These are phyloP conservation scores for Callithrix jacchus DNA, from an alignment of 2,113 vertebrate species.

Conservation along the genomic window DNA sequence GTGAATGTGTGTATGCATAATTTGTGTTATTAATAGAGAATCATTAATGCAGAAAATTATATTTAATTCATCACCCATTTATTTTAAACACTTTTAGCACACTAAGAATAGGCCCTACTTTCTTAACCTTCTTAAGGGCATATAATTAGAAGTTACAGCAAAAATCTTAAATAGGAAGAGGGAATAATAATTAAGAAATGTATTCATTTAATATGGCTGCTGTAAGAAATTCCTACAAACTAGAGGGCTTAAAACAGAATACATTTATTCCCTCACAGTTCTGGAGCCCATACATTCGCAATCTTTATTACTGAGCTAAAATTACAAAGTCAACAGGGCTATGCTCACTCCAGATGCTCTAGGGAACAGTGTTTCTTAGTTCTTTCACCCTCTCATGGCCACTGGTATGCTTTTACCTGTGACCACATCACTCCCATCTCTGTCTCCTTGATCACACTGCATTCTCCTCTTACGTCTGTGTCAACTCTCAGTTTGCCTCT, in stretches of 20 bases:
- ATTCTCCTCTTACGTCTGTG: background rate
- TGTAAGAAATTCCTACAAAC: background rate
- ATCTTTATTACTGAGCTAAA: background rate
- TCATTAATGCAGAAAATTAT: background rate
- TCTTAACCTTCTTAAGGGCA: background rate
- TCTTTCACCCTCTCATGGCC: too few relatives aligned
- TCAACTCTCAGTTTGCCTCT: background rate
- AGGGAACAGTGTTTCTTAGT: background rate
- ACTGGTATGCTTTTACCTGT: too few relatives aligned
- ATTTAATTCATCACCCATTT: background rate
- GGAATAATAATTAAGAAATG: background rate
- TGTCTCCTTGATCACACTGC: fast-evolving
- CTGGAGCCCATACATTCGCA: background rate
- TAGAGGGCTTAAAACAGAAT: background rate
- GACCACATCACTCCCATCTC: fast-evolving
- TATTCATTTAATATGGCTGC: background rate
- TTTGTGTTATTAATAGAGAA: slow-evolving; percentile 12
- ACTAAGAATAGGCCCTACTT: background rate
- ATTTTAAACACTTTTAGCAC: background rate
- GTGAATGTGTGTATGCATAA: background rate
- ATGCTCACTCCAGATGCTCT: background rate
- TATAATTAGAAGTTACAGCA: background rate
- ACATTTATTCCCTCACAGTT: background rate
- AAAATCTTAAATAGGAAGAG: background rate
- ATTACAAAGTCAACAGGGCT: background rate